phyloP scores from a whole-genome alignment of 37 sponge, comb jelly and placozoan genomes.

The Hormiphora californensis region DNA sequence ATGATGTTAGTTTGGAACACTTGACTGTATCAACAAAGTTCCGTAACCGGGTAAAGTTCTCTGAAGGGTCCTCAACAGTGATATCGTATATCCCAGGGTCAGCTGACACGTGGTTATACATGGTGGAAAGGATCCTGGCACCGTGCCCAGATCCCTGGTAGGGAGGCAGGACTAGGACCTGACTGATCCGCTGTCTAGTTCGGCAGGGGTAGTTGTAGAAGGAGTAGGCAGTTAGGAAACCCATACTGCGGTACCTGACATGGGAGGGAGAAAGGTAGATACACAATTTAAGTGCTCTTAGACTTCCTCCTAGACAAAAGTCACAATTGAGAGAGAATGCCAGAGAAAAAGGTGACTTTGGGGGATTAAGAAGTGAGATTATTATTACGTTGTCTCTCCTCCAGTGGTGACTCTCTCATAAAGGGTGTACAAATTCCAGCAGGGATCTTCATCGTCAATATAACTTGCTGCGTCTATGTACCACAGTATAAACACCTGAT shows the following conservation, averaged over 20 bases:
- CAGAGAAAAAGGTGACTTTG: neutral
- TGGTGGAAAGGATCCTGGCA: slow-evolving; percentile 63
- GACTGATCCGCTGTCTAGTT: slow-evolving; percentile 77
- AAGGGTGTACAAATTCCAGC: slow-evolving; percentile 6
- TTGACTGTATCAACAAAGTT: slow-evolving; percentile 85
- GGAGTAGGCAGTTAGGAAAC: slow-evolving; percentile 69
- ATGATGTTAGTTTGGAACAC: slow-evolving; percentile 60
- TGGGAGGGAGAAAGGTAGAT: neutral
- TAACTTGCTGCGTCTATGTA: slow-evolving; percentile 82
- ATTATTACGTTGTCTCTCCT: slow-evolving; percentile 13
- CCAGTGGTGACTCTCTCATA: slow-evolving; percentile 5
- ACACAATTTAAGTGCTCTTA: no score
- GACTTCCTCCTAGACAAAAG: neutral
- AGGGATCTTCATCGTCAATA: slow-evolving; percentile 63
- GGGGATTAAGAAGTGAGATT: neutral
- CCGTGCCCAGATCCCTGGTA: slow-evolving; percentile 77
- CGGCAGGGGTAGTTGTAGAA: slow-evolving; percentile 91
- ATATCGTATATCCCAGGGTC: slow-evolving; percentile 60
- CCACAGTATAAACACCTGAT: slow-evolving; percentile 80
- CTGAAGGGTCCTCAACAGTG: slow-evolving; percentile 91
- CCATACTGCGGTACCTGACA: slow-evolving; percentile 67
- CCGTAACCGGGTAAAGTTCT: slow-evolving; percentile 69
- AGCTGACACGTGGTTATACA: slow-evolving; percentile 62
- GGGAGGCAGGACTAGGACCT: slow-evolving; percentile 81
- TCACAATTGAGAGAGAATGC: neutral